A percentile compares a stretch with the other conserved stretches of the same genome.
phyloP scores from a whole-genome alignment of 2,888 invertebrate genomes.

The Sisyra nigra region DNA sequence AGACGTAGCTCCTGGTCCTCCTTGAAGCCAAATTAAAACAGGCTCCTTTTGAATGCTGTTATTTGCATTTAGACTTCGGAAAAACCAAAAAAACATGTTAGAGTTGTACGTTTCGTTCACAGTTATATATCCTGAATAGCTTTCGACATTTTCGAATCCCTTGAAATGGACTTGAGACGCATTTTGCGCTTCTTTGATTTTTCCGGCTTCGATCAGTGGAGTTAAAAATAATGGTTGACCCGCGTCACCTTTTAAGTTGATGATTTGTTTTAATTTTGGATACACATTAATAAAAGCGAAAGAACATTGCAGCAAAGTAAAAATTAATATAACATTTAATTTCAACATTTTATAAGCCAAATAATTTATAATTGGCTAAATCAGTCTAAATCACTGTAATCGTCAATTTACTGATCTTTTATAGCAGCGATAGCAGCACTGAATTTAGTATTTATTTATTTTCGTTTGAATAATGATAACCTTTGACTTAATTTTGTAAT shows the following conservation, averaged over 20 bases:
- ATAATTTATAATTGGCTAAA: too few relatives aligned
- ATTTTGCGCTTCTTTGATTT: slow-evolving; percentile 44
- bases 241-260: slow-evolving; percentile 21
- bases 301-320: too few relatives aligned
- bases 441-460: too few relatives aligned
- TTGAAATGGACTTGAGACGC: slow-evolving; percentile 37
- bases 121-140: slow-evolving; percentile 71
- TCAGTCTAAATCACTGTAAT: too few relatives aligned
- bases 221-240: slow-evolving; percentile 58
- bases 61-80: slow-evolving; percentile 49
- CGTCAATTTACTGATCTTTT: too few relatives aligned
- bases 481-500: too few relatives aligned
- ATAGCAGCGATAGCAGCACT: too few relatives aligned
- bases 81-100: slow-evolving; percentile 87
- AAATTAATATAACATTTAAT: too few relatives aligned
- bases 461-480: too few relatives aligned
- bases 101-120: slow-evolving; percentile 62
- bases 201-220: slow-evolving; percentile 52
- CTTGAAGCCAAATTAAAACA: slow-evolving; percentile 71
- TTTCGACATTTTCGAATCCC: slow-evolving; percentile 40
- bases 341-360: too few relatives aligned
- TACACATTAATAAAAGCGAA: slow-evolving; percentile 12
- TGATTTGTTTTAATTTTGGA: slow-evolving; percentile 13
- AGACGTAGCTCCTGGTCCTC: slow-evolving; percentile 70
- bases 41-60: slow-evolving; percentile 32